Base-by-base conservation (phyloP, 2,888 invertebrate genomes). In the Nemoura dubitans region DNA sequence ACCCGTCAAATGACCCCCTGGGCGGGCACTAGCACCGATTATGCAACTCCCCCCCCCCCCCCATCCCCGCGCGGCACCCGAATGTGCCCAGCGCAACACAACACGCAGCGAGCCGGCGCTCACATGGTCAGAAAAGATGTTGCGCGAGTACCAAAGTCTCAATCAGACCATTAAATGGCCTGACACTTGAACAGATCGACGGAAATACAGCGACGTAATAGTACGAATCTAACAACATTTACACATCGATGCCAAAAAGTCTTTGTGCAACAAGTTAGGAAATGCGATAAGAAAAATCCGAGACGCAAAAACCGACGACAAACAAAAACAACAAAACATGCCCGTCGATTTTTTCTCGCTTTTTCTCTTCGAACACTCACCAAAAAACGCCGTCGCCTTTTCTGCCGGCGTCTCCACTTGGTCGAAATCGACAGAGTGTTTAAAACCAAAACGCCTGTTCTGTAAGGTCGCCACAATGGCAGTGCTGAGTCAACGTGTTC, bases 141-240 rank as follows among this genome's bases (percentile, higher is more conserved):
- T n/a, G n/a, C n/a, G n/a, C 81, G 3, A 81, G 5, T n/a, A 6
- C 28, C 81, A 81, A 81, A 30, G 81, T 29, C 78, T 28, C 78
- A 78, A 27, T n/a, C n/a, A n/a, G n/a, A n/a, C n/a, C n/a, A n/a
- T n/a, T n/a, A n/a, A n/a, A n/a, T n/a, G n/a, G n/a, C n/a, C n/a
- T n/a, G n/a, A n/a, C n/a, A n/a, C n/a, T 21, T 76, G 5, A 1
- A 78, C 28, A 21, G 78, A 78, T 27, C 7, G 25, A 78, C 78
- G 3, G 25, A 78, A 78, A 78, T 78, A 25, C 5, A 78, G 25
- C 78, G 26, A 78, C 78, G 78, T 26, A 78, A 28, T 26, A 78
- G 16, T 3, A 27, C 3, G 36, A 36, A 36, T 36, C 3, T 3
- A 76, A 76, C 25, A 78, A 78, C 78, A 78, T 26, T 26, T 26